A percentile compares a stretch with the other conserved stretches of the same genome.
Evolutionary conservation across 2,888 invertebrate genomes (phyloP).

Genomic region (Thyatira batis): DNA sequence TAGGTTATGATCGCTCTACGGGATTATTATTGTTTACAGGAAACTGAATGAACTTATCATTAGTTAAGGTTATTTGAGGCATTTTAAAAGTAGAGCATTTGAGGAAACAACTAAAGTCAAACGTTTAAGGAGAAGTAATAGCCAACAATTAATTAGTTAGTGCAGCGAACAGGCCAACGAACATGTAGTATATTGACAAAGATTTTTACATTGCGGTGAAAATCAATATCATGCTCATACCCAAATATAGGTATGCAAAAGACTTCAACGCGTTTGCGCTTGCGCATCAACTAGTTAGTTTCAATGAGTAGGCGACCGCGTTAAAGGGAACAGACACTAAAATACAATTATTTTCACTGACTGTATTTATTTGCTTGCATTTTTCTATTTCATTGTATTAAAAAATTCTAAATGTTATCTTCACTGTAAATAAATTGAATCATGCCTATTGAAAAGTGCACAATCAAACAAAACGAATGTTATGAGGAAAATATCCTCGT

Average conservation of each 20-base stretch:
- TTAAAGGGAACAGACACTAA: conserved; percentile 23
- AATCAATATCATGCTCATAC: conserved; percentile 12
- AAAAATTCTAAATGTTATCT: background rate
- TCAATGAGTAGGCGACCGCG: conserved; percentile 29
- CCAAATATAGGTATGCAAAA: conserved; percentile 42
- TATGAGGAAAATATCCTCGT: background rate
- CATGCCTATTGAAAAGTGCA: background rate
- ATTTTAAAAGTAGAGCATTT: background rate
- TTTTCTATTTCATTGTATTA: background rate
- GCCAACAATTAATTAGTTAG: no score
- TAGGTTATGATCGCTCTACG: conserved; percentile 67
- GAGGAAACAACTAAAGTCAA: background rate
- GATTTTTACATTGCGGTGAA: background rate
- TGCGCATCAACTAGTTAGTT: conserved; percentile 23
- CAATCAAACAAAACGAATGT: background rate
- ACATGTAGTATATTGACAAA: background rate
- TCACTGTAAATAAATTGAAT: background rate
- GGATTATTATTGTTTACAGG: conserved; percentile 63
- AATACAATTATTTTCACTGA: no score
- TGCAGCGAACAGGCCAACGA: no score
- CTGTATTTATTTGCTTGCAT: background rate
- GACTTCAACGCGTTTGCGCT: conserved; percentile 43
- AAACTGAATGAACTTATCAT: conserved; percentile 47
- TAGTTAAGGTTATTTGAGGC: conserved; percentile 7
- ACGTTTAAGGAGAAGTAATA: no score